Conservation (phyloP, 2,888 invertebrate genomes). For the Drosophila dives region DNA sequence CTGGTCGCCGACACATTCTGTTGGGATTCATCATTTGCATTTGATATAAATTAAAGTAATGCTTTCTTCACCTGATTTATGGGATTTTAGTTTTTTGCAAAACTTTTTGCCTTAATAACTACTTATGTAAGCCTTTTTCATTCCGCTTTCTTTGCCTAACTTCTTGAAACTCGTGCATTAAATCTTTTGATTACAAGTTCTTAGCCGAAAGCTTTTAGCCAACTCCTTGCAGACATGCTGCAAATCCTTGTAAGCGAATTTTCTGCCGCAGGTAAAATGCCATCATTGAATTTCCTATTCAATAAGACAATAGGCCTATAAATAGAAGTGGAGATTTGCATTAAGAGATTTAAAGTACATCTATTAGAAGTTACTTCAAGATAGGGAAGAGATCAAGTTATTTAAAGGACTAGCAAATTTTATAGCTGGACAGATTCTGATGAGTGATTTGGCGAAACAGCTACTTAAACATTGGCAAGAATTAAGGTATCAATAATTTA, state of each 20-base stretch:
- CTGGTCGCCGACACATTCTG: background rate
- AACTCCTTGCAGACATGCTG: background rate
- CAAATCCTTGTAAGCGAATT: background rate
- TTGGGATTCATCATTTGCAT: constrained; percentile 9
- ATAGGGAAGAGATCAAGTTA: background rate
- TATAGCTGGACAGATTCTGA: background rate
- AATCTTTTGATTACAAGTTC: background rate
- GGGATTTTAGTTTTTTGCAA: background rate
- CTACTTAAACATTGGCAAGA: background rate
- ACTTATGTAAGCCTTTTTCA: background rate
- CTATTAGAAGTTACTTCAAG: background rate
- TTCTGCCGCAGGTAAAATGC: background rate
- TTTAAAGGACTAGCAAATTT: background rate
- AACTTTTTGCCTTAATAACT: background rate
- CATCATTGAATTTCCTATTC: background rate
- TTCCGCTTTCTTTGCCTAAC: background rate
- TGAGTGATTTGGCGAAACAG: background rate
- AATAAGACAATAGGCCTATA: background rate
- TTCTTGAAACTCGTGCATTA: background rate
- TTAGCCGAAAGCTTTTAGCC: background rate
- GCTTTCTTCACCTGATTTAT: background rate
- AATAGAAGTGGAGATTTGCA: background rate
- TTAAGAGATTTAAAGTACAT: background rate
- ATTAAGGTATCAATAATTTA: background rate
- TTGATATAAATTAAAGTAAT: background rate